Percentiles rank a stretch among this genome's conserved stretches.
Evolutionary conservation across 2,113 vertebrate genomes (phyloP).

Genomic region (Microcebus murinus): DNA sequence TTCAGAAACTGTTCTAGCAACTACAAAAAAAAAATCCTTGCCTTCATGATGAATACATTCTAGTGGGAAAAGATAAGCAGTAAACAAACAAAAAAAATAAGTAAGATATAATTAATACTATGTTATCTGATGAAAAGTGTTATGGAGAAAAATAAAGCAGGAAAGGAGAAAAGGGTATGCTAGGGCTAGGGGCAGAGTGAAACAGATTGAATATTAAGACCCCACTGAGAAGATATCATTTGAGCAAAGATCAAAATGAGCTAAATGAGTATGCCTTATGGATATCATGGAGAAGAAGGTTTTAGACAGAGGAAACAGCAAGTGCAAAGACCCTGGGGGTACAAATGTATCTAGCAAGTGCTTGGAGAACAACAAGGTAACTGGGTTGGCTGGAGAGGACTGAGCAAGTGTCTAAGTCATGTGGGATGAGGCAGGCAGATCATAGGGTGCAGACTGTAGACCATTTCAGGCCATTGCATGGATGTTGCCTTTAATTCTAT

Average conservation of each 20-base stretch:
- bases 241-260: background rate
- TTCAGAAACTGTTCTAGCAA: background rate
- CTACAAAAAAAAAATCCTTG: background rate
- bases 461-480: background rate
- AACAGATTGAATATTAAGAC: background rate
- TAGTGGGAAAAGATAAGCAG: background rate
- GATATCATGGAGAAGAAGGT: background rate
- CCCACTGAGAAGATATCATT: background rate
- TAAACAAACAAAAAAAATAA: background rate
- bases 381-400: background rate
- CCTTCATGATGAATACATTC: background rate
- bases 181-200: background rate
- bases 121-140: background rate
- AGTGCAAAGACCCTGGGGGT: background rate
- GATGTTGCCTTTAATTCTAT: background rate
- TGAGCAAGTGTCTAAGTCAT: fast-evolving
- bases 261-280: background rate
- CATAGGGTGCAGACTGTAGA: background rate
- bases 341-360: background rate
- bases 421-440: background rate
- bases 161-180: background rate
- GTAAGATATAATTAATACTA: background rate
- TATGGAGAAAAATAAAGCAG: background rate
- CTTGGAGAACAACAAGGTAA: background rate
- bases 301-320: background rate